Conservation (phyloP, 2,113 vertebrate genomes). For the Antechinus stuartii region DNA sequence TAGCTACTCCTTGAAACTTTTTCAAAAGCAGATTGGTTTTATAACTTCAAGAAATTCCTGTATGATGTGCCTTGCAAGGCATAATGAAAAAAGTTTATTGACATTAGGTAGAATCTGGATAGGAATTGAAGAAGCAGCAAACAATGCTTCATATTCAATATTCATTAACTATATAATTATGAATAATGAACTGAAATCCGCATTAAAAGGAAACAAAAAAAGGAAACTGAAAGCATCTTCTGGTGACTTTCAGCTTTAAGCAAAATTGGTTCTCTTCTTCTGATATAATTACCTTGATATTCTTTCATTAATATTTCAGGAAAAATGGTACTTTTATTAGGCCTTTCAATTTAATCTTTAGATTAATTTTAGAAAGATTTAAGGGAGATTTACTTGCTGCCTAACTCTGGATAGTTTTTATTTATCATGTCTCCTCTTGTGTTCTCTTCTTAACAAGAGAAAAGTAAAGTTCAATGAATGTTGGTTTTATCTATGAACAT, state of each 20-base stretch:
- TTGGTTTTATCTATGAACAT: neutral
- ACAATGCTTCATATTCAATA: no score
- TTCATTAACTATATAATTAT: neutral
- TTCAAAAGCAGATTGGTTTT: neutral
- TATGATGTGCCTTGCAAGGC: neutral
- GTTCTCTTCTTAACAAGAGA: neutral
- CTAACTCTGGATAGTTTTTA: neutral
- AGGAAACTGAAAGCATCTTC: no score
- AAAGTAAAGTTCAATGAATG: neutral
- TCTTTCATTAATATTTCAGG: constrained; percentile 4
- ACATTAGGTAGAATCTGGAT: neutral
- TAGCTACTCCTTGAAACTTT: neutral
- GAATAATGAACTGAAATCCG: neutral
- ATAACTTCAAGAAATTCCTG: neutral
- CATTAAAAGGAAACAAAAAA: neutral
- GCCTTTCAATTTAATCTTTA: neutral
- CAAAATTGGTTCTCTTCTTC: constrained; percentile 24
- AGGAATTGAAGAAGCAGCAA: neutral
- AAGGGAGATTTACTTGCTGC: neutral
- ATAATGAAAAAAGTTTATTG: neutral
- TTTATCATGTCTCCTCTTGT: neutral
- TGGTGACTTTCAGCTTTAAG: constrained; percentile 32
- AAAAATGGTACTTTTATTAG: constrained; percentile 25
- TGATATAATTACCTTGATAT: constrained; percentile 9
- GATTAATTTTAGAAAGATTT: no score